phyloP scores from a whole-genome alignment of 2,888 invertebrate genomes.

The Zeuzera pyrina region DNA sequence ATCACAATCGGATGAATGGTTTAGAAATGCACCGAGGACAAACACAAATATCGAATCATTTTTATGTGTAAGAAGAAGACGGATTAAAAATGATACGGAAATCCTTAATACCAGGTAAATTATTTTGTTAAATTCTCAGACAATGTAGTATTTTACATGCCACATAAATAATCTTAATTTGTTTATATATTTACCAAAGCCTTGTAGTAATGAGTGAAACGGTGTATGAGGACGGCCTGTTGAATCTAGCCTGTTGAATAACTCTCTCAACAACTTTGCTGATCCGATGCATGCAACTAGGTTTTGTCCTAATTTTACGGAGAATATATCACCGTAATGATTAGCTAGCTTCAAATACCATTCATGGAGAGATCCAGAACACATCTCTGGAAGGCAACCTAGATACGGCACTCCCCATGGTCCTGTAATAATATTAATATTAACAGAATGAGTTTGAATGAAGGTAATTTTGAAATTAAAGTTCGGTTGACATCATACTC shows the following conservation, averaged over 20 bases:
- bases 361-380: slow-evolving; percentile 79
- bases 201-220: slow-evolving; percentile 83
- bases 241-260: slow-evolving; percentile 84
- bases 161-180: neutral
- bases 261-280: slow-evolving; percentile 81
- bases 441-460: no score
- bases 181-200: slow-evolving; percentile 80
- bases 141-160: neutral
- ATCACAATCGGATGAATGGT: no score
- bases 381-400: slow-evolving; percentile 83
- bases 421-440: slow-evolving; percentile 63
- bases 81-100: no score
- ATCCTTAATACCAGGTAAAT: no score
- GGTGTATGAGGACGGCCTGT: slow-evolving; percentile 86
- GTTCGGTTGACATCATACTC: no score
- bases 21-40: no score
- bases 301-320: slow-evolving; percentile 81
- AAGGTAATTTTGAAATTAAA: no score
- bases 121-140: no score
- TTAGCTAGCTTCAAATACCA: slow-evolving; percentile 81
- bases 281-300: slow-evolving; percentile 86
- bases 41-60: no score
- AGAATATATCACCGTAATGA: slow-evolving; percentile 83
- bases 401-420: slow-evolving; percentile 87
- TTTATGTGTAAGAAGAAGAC: no score